Conservation (phyloP, 2,113 vertebrate species). For the Urocitellus parryii region DNA sequence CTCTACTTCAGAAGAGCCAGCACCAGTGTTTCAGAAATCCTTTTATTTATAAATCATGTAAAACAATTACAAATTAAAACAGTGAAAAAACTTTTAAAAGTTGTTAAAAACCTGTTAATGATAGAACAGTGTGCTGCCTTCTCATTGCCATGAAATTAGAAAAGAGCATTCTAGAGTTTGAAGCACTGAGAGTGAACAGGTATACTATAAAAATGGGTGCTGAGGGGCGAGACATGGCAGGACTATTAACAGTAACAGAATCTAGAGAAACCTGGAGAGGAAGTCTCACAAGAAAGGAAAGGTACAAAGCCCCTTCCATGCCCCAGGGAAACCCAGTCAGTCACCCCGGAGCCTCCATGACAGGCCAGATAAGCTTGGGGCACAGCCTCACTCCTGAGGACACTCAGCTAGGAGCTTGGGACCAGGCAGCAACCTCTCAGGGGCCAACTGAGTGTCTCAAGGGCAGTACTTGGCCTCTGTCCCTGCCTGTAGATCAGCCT, state of each 20-base stretch:
- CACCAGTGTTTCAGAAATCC: background rate
- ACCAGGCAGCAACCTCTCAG: background rate
- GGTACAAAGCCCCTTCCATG: background rate
- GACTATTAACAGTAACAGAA: background rate
- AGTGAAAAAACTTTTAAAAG: background rate
- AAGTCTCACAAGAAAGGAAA: background rate
- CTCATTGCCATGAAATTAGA: background rate
- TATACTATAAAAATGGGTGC: background rate
- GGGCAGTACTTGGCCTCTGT: accelerated
- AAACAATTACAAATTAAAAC: constrained; percentile 55
- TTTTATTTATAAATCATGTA: constrained; percentile 66
- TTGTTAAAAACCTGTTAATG: background rate
- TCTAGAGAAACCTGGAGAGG: background rate
- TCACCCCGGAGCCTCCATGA: background rate
- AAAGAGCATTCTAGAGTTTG: background rate
- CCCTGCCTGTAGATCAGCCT: background rate
- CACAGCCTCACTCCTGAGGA: background rate
- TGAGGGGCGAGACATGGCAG: no score
- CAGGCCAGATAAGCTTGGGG: background rate
- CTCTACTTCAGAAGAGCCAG: background rate
- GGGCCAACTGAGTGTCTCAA: no score
- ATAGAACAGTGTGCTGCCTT: background rate
- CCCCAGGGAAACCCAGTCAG: background rate
- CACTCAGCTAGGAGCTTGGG: background rate
- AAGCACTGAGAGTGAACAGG: background rate